Evolutionary conservation across 2,888 invertebrate genomes (phyloP), one percentile per base, ranked within the genome.

Genomic region (Cerceris ruficornis): DNA sequence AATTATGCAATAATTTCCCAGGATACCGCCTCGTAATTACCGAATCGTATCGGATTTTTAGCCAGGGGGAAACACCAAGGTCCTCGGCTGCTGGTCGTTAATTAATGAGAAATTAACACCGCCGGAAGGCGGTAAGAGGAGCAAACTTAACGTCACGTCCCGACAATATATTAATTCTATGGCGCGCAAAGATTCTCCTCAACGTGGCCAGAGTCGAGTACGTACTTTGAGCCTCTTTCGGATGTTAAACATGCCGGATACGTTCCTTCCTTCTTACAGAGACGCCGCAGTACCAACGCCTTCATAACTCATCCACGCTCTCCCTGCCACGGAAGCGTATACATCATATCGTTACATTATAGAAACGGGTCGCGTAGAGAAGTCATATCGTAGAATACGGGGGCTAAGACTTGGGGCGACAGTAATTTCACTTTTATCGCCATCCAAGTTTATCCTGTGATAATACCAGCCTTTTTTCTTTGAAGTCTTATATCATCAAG

Each of bases 361-460:
- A 82, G 73, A 87, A 83, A 71, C 84, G 75, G 54, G 73, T 84
- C 84, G 84, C 85, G 84, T 84, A 80, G 67, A 67, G 59, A 68
- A 54, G 68, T 66, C 66, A 64, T 64, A 8, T 59, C 43, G 50
- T 65, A 50, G 74, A 65, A 52, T 70, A 70, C 61, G 43, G 70
- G 65, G 72, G 74, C 70, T 72, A 72, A 78, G 81, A 86, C 85
- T 87, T 85, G 84, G 75, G 65, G 62, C 68, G 60, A 75, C 73
- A 86, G 80, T 87, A 86, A 88, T 87, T 88, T 87, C 83, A 86
- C 81, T 84, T 87, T 84, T 83, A 83, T 76, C 82, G 73, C 79
- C 73, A 70, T 69, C 55, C 55, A 41, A 57, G 46, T 64, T 77
- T 76, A 67, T 76, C 65, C 54, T 57, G 57, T 65, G 73, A 71